phyloP scores from a whole-genome alignment of 2,888 invertebrate genomes.

The Ramazzottius varieornatus region DNA sequence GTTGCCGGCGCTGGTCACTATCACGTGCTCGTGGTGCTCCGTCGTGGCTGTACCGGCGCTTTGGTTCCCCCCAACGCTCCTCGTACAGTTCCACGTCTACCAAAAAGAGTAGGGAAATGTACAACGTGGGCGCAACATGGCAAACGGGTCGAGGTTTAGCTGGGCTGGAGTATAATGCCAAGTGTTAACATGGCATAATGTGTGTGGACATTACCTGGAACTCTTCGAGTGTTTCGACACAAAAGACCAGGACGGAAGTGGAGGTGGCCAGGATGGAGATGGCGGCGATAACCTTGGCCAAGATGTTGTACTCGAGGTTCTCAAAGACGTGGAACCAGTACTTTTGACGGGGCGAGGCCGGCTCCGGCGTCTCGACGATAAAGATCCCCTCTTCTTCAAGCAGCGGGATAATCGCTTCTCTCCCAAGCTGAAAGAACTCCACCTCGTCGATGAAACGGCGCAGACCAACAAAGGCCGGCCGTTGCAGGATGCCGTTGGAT shows the following conservation, averaged over 20 bases:
- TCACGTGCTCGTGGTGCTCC: background rate
- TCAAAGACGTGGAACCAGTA: slow-evolving; percentile 4
- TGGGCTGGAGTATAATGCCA: too few relatives aligned
- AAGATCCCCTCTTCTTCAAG: background rate
- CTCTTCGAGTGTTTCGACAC: background rate
- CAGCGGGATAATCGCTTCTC: background rate
- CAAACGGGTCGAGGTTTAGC: too few relatives aligned
- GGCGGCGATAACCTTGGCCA: background rate
- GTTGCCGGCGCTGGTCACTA: too few relatives aligned
- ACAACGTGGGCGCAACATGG: too few relatives aligned
- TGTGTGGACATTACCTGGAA: too few relatives aligned
- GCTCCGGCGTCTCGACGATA: background rate
- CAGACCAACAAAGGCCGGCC: background rate
- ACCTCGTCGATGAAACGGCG: slow-evolving; percentile 1
- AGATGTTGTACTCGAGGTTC: background rate
- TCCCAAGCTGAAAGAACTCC: background rate
- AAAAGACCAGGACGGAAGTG: background rate
- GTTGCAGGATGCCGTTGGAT: slow-evolving; percentile 2
- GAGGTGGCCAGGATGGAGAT: background rate
- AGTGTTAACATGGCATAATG: too few relatives aligned
- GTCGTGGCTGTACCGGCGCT: background rate
- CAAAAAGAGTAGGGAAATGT: too few relatives aligned
- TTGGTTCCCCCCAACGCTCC: background rate
- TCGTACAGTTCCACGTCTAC: background rate
- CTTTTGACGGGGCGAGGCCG: background rate